Evolutionary conservation across 2,888 invertebrate genomes (phyloP), one percentile per base, ranked within the genome.

Genomic region (Cyrtodaria siliqua): DNA sequence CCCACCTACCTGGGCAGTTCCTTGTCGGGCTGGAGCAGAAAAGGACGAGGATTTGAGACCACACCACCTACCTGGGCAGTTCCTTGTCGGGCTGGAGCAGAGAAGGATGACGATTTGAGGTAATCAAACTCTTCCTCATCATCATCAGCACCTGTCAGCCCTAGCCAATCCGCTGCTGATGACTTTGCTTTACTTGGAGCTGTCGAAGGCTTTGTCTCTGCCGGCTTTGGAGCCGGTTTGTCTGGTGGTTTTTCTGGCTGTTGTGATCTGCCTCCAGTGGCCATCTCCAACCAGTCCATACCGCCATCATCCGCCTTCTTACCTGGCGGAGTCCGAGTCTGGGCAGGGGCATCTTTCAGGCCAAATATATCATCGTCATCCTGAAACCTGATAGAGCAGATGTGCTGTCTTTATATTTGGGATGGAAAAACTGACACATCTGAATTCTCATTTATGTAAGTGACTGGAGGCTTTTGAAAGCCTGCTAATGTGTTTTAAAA

Each of bases 41-140:
- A n/a, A n/a, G n/a, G n/a, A n/a, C n/a, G n/a, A n/a, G n/a, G n/a
- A n/a, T 50, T 77, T 73, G 24, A 77, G 66, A 38, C 49, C 71
- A 67, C 33, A 33, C 33, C 12, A 33, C 33, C 47, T 69, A 80
- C 80, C 60, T 29, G 50, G 16, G 62, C 38, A n/a, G 50, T 64
- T 9, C 61, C 56, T 59, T 71, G 74, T 40, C 71, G 44, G 18
- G 77, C 71, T 18, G 77, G 77, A 24, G 81, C 81, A n/a, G 81
- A 81, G 55, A 78, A 74, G 24, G 81, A 81, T 16, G 77, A 77
- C 14, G 67, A 26, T 50, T 78, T 74, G 24, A 78, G 69, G 26
- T 53, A 77, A 67, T 83, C 83, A 96, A 92, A 88, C 96, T 94
- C 77, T 26, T 75, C 70, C 93, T 82, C 96, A 95, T 84, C 85